phyloP scores from a whole-genome alignment of 2,888 invertebrate genomes.

The Xylota segnis region DNA sequence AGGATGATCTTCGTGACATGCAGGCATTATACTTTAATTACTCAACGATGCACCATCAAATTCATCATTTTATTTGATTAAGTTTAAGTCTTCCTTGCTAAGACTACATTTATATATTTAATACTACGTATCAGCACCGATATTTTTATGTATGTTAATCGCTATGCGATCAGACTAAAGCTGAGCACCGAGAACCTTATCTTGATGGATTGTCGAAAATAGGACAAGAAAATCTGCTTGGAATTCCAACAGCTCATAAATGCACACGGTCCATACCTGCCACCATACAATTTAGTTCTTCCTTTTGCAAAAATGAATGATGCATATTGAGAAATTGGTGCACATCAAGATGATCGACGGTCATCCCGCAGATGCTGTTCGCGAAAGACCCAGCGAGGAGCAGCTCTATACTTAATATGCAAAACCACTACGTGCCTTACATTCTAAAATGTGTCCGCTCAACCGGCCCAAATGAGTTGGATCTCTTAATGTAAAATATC shows the following conservation, averaged over 20 bases:
- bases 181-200: constrained; percentile 38
- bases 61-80: too few species aligned
- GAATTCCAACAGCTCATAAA: constrained; percentile 69
- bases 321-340: constrained; percentile 76
- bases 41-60: too few species aligned
- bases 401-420: constrained; percentile 72
- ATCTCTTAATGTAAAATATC: constrained; percentile 76
- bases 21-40: too few species aligned
- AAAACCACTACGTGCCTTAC: constrained; percentile 75
- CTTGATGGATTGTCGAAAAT: constrained; percentile 70
- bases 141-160: constrained; percentile 16
- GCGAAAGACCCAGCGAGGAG: constrained; percentile 31
- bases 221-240: constrained; percentile 56
- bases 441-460: constrained; percentile 71
- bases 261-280: constrained; percentile 42
- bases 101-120: not conserved
- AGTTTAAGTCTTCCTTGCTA: not conserved
- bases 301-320: constrained; percentile 56
- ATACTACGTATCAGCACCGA: not conserved
- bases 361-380: constrained; percentile 66
- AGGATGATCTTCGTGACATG: too few species aligned
- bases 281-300: constrained; percentile 54
- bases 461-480: constrained; percentile 66
- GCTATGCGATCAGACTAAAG: constrained; percentile 12
- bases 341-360: constrained; percentile 76